phyloP scores from a whole-genome alignment of 2,113 vertebrate species.

The Sinocyclocheilus grahami region DNA sequence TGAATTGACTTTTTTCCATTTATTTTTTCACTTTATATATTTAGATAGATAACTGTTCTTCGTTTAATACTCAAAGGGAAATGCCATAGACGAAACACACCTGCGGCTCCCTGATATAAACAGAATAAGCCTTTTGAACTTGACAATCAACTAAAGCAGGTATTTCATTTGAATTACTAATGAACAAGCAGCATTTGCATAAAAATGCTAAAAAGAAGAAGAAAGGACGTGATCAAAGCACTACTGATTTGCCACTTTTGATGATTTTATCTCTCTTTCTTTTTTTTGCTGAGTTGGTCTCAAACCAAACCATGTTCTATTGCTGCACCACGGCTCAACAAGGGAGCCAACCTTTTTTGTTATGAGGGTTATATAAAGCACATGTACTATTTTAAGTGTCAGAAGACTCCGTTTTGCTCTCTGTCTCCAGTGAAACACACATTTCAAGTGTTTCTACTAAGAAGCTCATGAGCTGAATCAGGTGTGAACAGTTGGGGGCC shows the following conservation, averaged over 20 bases:
- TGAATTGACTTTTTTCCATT: background rate
- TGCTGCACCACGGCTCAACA: background rate
- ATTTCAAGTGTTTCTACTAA: background rate
- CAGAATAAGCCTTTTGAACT: slow-evolving; percentile 10
- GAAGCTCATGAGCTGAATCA: slow-evolving; percentile 4
- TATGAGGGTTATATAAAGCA: background rate
- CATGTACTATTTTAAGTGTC: background rate
- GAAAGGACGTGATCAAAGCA: background rate
- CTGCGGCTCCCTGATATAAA: slow-evolving; percentile 44
- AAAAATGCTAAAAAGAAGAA: background rate
- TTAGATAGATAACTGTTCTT: background rate
- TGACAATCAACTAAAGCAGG: background rate
- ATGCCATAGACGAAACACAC: slow-evolving; percentile 58
- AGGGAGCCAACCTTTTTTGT: background rate
- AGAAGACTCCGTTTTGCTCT: background rate
- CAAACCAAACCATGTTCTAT: background rate
- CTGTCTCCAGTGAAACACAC: background rate
- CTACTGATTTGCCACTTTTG: background rate
- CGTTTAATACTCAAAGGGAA: background rate
- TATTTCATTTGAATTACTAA: slow-evolving; percentile 1
- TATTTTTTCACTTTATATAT: too few species aligned
- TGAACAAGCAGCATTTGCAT: background rate
- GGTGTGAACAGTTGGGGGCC: background rate
- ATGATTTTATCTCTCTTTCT: background rate
- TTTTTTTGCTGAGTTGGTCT: background rate